Conservation (phyloP, 2,113 vertebrate genomes). For the Neofelis nebulosa region DNA sequence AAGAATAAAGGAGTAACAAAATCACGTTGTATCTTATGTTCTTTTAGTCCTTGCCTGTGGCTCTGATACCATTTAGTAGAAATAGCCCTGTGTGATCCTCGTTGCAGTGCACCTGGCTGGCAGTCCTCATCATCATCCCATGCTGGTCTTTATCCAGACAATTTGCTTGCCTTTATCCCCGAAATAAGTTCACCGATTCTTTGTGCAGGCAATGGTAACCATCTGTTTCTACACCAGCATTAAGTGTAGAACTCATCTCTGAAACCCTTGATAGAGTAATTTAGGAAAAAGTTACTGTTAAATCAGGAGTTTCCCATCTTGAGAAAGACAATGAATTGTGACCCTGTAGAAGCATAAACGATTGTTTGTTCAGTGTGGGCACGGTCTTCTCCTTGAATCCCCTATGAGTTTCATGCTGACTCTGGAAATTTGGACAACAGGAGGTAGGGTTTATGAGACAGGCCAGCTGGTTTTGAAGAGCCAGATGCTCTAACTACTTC, state of each 20-base stretch:
- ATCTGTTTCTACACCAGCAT: not conserved
- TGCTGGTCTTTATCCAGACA: conserved; percentile 33
- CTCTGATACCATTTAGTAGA: not conserved
- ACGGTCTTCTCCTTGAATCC: conserved; percentile 54
- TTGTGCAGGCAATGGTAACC: not conserved
- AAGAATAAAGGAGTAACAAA: not conserved
- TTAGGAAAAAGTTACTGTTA: not conserved
- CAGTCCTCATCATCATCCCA: not conserved
- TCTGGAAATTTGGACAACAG: conserved; percentile 61
- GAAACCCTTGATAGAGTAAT: not conserved
- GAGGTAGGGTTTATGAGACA: conserved; percentile 64
- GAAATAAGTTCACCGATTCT: not conserved
- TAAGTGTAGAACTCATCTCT: conserved; percentile 25
- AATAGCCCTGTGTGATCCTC: not conserved
- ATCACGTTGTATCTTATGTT: accelerated
- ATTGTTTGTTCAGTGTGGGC: not conserved
- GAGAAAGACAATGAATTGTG: conserved; percentile 48
- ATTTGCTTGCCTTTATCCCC: not conserved
- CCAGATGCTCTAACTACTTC: conserved; percentile 65
- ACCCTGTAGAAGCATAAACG: conserved; percentile 35
- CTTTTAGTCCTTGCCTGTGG: not conserved
- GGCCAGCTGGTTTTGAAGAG: conserved; percentile 75
- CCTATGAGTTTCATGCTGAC: conserved; percentile 57
- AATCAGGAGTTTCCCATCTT: conserved; percentile 48
- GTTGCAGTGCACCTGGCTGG: not conserved